Base-by-base conservation (phyloP, 2,888 invertebrate species). In the Galerucella nymphaeae region DNA sequence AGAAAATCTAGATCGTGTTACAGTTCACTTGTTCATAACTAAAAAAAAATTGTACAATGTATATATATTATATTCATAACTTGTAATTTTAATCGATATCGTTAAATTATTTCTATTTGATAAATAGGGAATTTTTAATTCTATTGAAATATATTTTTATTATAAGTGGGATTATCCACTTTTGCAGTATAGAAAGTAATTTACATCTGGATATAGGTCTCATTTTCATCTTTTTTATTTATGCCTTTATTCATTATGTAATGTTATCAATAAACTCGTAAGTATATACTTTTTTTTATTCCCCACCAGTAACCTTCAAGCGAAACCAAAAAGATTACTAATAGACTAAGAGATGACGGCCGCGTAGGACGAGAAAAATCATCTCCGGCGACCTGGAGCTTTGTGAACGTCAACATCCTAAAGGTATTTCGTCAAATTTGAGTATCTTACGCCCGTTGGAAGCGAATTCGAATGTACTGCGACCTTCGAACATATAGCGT, bases 161-260 rank as follows among this genome's bases (percentile, higher is more conserved):
- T 74, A 71, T 75, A 72, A 76, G 77, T 75, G 77, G 79, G 76
- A 75, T 76, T 75, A 72, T 65, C 70, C 72, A 67, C 61, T 67
- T 64, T 57, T 50, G 30, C 70, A 75, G 70, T 73, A 62, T 65
- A 61, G 20, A 61, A 41, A 66, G 68, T 65, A 68, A 68, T 65
- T 68, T 65, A 66, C 73, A 71, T 66, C 70, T 75, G 71, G 70
- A 75, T 64, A 42, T 70, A 74, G 73, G 73, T 75, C 67, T 75
- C 73, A 74, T 73, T 72, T 73, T 71, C 71, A 63, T 62, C 55
- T 74, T 70, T 74, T 72, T 72, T 72, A 73, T 77, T 77, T 77
- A 75, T 75, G 75, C 70, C 73, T 73, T 79, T 77, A 77, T 79
- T 77, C 75, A 76, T 77, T 77, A 78, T 78, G 77, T 78, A 77